Percentiles rank a stretch among this genome's conserved stretches.
Conservation (phyloP, 2,797 vertebrate genomes). For the Falco novaeseelandiae region DNA sequence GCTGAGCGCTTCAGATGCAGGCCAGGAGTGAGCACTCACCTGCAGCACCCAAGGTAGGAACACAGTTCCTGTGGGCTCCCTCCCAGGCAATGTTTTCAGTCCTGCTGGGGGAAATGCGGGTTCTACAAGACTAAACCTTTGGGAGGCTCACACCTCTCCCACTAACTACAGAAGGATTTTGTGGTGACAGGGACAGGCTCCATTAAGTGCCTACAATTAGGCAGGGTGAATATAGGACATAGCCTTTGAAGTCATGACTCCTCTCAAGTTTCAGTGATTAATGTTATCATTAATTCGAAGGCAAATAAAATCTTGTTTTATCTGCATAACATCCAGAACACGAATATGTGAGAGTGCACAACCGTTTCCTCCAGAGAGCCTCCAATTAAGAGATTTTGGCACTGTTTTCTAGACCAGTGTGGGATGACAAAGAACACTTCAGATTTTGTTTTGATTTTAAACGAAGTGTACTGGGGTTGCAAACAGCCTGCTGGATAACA, state of each 20-base stretch:
- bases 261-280: slow-evolving; percentile 27
- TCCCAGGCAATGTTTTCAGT: not conserved
- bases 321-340: not conserved
- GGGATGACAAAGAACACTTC: slow-evolving; percentile 20
- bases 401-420: not conserved
- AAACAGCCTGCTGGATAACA: slow-evolving; percentile 41
- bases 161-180: not conserved
- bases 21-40: not conserved
- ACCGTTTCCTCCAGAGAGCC: slow-evolving; percentile 11
- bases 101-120: rapidly evolving
- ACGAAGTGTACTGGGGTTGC: slow-evolving; percentile 1
- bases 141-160: slow-evolving; percentile 10
- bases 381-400: slow-evolving; percentile 53
- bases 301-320: slow-evolving; percentile 42
- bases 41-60: not conserved
- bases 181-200: not conserved
- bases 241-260: slow-evolving; percentile 2
- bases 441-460: slow-evolving; percentile 55
- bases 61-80: not conserved
- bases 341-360: not conserved
- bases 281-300: slow-evolving; percentile 1
- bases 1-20: not conserved
- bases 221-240: not conserved
- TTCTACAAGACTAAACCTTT: not conserved
- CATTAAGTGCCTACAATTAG: not conserved